Evolutionary conservation across 1,140 invertebrate species (phyloP).

Genomic region (Drosophila willistoni): DNA sequence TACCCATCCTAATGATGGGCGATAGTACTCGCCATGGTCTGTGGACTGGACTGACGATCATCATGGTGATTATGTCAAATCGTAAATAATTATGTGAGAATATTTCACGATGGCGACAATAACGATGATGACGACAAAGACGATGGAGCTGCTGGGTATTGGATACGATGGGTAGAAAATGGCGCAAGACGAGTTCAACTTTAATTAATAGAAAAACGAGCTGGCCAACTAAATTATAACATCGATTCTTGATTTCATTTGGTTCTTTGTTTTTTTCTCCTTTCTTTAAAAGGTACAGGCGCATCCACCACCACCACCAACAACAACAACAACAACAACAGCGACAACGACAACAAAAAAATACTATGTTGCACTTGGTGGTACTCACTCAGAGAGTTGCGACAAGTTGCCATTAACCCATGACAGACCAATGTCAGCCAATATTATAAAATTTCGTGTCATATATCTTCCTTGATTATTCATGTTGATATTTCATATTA

Average conservation of each 20-base stretch:
- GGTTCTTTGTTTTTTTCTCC: conserved; percentile 7
- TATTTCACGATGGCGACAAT: conserved; percentile 64
- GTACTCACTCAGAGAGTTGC: conserved; percentile 45
- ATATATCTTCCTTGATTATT: too few relatives aligned
- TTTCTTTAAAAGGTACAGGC: conserved; percentile 35
- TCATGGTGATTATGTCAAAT: conserved; percentile 81
- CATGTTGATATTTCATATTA: too few relatives aligned
- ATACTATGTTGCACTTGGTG: conserved; percentile 21
- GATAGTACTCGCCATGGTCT: conserved; percentile 25
- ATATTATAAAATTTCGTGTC: too few relatives aligned
- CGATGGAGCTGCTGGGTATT: not conserved
- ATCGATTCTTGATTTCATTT: conserved; percentile 43
- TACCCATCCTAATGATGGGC: conserved; percentile 60
- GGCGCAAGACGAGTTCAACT: conserved; percentile 30
- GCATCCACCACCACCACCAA: conserved; percentile 47
- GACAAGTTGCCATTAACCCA: conserved; percentile 53
- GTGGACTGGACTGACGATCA: conserved; percentile 35
- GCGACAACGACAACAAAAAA: conserved; percentile 32
- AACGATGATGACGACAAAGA: not conserved
- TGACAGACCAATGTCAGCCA: conserved; percentile 11
- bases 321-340: conserved; percentile 6
- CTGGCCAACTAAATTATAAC: conserved; percentile 68
- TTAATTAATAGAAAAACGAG: conserved; percentile 79
- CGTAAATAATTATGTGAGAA: conserved; percentile 83
- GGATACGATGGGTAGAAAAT: not conserved